Conservation (phyloP, 2,797 vertebrate species). For the Catostomus latipinnis region DNA sequence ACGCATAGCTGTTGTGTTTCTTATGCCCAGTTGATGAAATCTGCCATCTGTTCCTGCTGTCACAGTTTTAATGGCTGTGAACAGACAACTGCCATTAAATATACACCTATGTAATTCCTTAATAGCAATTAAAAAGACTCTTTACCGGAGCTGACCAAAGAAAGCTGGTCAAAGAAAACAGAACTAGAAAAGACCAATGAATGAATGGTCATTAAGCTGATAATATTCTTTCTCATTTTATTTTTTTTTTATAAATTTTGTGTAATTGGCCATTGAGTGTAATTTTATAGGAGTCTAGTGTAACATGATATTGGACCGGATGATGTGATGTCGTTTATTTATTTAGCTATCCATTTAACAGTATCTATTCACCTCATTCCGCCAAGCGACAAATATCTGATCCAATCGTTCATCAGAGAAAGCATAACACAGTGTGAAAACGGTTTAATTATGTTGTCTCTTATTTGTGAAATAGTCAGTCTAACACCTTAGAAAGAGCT, state of each 20-base stretch:
- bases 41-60: constrained; percentile 46
- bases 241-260: not conserved
- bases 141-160: constrained; percentile 26
- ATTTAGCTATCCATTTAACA: constrained; percentile 11
- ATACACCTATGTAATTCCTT: constrained; percentile 43
- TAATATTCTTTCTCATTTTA: not conserved
- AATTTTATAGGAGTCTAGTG: not conserved
- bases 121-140: constrained; percentile 30
- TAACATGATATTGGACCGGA: constrained; percentile 4
- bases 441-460: constrained; percentile 42
- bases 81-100: constrained; percentile 45
- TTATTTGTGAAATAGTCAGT: constrained; percentile 47
- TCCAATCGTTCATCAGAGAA: constrained; percentile 25
- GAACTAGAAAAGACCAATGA: constrained; percentile 8
- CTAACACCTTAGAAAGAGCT: constrained; percentile 52
- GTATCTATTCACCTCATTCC: not conserved
- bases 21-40: constrained; percentile 48
- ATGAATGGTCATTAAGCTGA: not conserved
- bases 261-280: not conserved
- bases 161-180: constrained; percentile 12
- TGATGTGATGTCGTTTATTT: constrained; percentile 7
- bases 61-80: constrained; percentile 32
- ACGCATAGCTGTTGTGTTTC: constrained; percentile 22
- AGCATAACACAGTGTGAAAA: constrained; percentile 33
- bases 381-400: constrained; percentile 4